Conservation (phyloP, 2,888 invertebrate species). For the Cheilosia grossa region DNA sequence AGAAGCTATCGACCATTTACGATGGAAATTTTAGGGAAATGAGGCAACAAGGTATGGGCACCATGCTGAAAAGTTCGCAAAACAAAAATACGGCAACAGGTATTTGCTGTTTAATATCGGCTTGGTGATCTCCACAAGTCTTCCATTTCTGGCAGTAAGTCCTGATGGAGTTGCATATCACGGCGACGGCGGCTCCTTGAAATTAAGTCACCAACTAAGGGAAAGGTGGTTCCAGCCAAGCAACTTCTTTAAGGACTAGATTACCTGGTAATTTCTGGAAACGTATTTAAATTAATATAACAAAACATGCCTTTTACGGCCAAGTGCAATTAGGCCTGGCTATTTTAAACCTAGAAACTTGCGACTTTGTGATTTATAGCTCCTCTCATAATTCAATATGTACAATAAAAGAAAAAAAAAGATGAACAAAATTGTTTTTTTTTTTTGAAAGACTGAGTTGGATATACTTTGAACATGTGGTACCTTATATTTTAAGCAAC, state of each 20-base stretch:
- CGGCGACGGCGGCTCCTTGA: slow-evolving; percentile 26
- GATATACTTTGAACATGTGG: background rate
- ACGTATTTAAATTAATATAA: background rate
- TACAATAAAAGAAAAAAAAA: background rate
- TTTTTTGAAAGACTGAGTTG: slow-evolving; percentile 1
- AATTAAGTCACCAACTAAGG: slow-evolving; percentile 33
- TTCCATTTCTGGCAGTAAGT: slow-evolving; percentile 7
- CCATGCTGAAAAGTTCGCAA: slow-evolving; percentile 22
- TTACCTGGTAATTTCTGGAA: background rate
- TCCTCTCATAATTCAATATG: background rate
- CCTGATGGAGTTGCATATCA: slow-evolving; percentile 23
- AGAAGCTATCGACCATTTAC: slow-evolving; percentile 13
- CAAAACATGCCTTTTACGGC: background rate
- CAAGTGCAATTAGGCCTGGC: slow-evolving; percentile 2
- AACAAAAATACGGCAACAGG: background rate
- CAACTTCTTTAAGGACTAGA: background rate
- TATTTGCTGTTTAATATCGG: background rate
- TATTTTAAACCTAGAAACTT: background rate
- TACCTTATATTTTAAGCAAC: background rate
- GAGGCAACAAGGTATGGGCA: slow-evolving; percentile 16
- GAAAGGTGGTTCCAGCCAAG: slow-evolving; percentile 1
- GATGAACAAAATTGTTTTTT: background rate
- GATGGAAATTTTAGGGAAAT: slow-evolving; percentile 19
- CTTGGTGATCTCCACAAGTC: background rate
- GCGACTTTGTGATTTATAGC: slow-evolving; percentile 1